Evolutionary conservation across 1,140 invertebrate genomes (phyloP).

Genomic region (Alviniconcha marisindica): DNA sequence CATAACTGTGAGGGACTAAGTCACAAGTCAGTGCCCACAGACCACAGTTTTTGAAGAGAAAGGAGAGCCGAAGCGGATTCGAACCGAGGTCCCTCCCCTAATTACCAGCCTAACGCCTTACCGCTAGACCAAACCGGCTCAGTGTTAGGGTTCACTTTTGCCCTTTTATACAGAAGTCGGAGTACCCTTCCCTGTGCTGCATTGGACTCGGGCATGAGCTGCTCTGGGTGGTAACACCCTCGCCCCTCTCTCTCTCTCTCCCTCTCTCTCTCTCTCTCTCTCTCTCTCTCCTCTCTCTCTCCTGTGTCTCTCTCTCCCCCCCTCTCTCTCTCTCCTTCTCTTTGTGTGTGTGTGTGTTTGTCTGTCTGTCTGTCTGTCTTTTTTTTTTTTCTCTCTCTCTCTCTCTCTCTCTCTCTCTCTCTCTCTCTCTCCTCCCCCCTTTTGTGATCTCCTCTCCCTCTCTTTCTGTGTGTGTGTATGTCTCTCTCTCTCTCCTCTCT

Average conservation of each 20-base stretch:
- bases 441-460: neutral
- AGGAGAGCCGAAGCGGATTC: too few relatives aligned
- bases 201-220: neutral
- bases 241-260: neutral
- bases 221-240: neutral
- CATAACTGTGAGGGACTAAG: too few relatives aligned
- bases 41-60: too few relatives aligned
- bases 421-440: slow-evolving; percentile 2
- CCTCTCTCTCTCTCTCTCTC: neutral
- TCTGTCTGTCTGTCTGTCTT: neutral
- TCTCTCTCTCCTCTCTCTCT: neutral
- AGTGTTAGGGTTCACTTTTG: too few relatives aligned
- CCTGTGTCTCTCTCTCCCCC: neutral
- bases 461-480: neutral
- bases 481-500: slow-evolving; percentile 4
- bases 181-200: too few relatives aligned
- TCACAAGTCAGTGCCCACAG: too few relatives aligned
- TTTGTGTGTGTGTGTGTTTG: too few relatives aligned
- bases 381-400: neutral
- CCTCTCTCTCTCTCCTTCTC: neutral
- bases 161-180: too few relatives aligned
- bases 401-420: neutral
- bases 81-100: too few relatives aligned
- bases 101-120: too few relatives aligned
- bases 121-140: too few relatives aligned